Base-by-base conservation (phyloP, 1,140 invertebrate species). In the Aphelinus certus region DNA sequence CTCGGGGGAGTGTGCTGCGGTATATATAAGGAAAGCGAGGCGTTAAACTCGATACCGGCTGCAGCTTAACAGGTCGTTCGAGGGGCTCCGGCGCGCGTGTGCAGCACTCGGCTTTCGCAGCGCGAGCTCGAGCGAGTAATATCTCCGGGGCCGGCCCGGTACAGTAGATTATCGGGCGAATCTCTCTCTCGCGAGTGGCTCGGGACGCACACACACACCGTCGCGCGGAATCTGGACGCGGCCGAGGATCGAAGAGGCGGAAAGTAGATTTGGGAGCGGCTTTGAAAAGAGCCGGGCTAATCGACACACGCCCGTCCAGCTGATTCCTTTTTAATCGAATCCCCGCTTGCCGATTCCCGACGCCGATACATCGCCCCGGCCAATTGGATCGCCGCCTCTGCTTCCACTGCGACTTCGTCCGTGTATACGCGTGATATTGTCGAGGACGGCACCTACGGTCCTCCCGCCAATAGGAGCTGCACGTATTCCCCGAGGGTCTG, bases 151-250 rank as follows among this genome's bases (percentile, higher is more conserved):
- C 58, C 48, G 51, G 49, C 26, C 10, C 53, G 64, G 73, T 61
- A 60, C 60, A 71, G 61, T 75, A 75, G 74, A 75, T 75, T 75
- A 75, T 75, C 68, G 62, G 7, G 43, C 60, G 55, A 64, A 75
- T 75, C 74, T 75, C 68, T 7, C 48, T 26, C 26, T 26, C 26
- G 26, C 26, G 26, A 26, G 26, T 26, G 26, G 26, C 26, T 26
- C 26, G 26, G 26, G 26, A 26, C 26, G 26, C 26, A 26, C 26
- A 26, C 26, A 26, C 26, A 26, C 26, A 26, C 26, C 26, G 26
- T 26, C 26, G 26, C 26, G 26, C 63, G 56, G 61, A 67, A 73
- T 73, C 71, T 61, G 55, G 42, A 67, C 7, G 9, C 64, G 58
- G 62, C 72, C 65, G 51, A 66, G 26, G 72, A 74, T 74, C 58